These are phyloP conservation scores for Aplocera efformata DNA, from an alignment of 2,888 invertebrate species.

Conservation along the genomic window DNA sequence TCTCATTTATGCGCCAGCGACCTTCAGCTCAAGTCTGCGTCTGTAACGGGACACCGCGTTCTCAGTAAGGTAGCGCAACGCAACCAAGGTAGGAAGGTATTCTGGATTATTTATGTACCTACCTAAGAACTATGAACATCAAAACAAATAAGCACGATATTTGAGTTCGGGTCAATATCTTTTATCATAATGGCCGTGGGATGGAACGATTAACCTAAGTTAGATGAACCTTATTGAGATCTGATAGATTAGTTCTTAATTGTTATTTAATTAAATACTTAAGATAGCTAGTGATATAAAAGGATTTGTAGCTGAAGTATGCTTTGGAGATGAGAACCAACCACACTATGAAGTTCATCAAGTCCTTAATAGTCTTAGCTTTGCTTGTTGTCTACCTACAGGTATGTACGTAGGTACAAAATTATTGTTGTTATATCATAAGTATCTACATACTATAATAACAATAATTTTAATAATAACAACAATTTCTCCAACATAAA, in stretches of 20 bases:
- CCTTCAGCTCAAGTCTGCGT: no score
- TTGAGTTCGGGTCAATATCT: no score
- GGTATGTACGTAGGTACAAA: slow-evolving; percentile 16
- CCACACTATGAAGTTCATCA: slow-evolving; percentile 20
- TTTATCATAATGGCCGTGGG: slow-evolving; percentile 11
- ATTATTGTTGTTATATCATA: neutral
- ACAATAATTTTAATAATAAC: neutral
- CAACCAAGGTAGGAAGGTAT: no score
- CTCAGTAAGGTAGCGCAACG: no score
- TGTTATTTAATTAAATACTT: slow-evolving; percentile 24
- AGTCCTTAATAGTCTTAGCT: slow-evolving; percentile 11
- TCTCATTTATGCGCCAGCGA: no score
- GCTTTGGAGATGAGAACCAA: slow-evolving; percentile 11
- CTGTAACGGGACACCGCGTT: no score
- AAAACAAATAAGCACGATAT: neutral
- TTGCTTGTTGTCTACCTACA: slow-evolving; percentile 14
- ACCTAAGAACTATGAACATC: neutral
- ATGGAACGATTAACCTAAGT: slow-evolving; percentile 18
- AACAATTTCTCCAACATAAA: no score
- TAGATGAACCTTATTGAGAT: slow-evolving; percentile 11
- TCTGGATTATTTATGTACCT: no score
- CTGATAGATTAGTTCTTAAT: slow-evolving; percentile 18
- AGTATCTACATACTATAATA: neutral
- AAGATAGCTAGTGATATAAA: slow-evolving; percentile 23
- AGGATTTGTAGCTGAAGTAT: slow-evolving; percentile 13